Evolutionary conservation across 2,888 invertebrate species (phyloP), one percentile per base, ranked within the genome.

Genomic region (Torymus texanus): DNA sequence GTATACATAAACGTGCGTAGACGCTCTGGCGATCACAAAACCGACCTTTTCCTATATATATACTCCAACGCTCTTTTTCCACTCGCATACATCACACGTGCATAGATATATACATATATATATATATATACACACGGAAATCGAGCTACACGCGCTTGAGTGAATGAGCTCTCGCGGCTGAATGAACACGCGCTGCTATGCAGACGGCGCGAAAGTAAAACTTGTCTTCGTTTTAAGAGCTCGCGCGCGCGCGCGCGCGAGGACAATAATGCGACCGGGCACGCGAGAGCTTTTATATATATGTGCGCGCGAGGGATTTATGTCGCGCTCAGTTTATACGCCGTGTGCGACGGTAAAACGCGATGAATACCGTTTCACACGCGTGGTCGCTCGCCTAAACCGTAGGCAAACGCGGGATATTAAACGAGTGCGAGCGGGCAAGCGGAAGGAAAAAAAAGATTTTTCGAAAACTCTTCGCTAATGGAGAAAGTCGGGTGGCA

Each of bases 151-250:
- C 8, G 8, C 2, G 29, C 29, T 1, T 29, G 72, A 72, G n/a
- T 59, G 50, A 75, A 75, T 51, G 59, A 58, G 56, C 61, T 77
- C 56, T 72, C 73, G 78, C 66, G 58, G 58, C 51, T 58, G 66
- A 63, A 76, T 58, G 61, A 62, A 75, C 62, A 56, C 14, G 51
- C 59, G n/a, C 21, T 4, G 16, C 13, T 50, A 2, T 41, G 13
- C n/a, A 29, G 61, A 16, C 63, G n/a, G 75, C 53, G 59, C 29
- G 67, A 75, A 75, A 75, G 75, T 67, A 73, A 73, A 73, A 56
- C 73, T 65, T 56, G 72, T 73, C 55, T 62, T 62, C 61, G 55
- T 62, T 72, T 62, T 72, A 62, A 51, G 14, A 14, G 55, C 61
- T n/a, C 29, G 18, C 16, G 10, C 10, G 13, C n/a, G n/a, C n/a